Percentiles rank a stretch among this genome's conserved stretches.
Evolutionary conservation across 2,797 vertebrate genomes (phyloP).

Genomic region (Hydrophis major): DNA sequence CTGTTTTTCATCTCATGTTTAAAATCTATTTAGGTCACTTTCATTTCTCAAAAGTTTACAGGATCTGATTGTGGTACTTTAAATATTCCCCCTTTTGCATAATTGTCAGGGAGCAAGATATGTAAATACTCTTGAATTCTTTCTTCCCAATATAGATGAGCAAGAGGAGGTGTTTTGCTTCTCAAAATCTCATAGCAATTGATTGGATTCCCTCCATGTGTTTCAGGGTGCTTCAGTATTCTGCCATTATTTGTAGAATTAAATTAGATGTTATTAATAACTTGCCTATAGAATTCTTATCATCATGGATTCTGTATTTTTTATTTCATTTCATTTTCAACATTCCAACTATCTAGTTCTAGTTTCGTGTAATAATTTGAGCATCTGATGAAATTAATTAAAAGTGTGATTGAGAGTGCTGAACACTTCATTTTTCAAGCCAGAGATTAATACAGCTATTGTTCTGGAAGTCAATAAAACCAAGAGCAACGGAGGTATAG

Average conservation of each 20-base stretch:
- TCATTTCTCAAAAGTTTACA: background rate
- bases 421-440: background rate
- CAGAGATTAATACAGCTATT: background rate
- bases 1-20: background rate
- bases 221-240: no score
- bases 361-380: background rate
- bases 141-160: background rate
- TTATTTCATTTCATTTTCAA: background rate
- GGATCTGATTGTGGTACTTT: background rate
- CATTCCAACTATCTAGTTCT: background rate
- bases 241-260: background rate
- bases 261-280: background rate
- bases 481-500: background rate
- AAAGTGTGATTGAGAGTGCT: background rate
- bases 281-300: background rate
- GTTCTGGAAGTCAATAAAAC: background rate
- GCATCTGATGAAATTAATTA: background rate
- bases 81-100: background rate
- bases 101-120: background rate
- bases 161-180: background rate
- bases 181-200: background rate
- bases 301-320: background rate
- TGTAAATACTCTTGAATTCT: background rate
- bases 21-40: background rate
- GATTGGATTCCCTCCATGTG: background rate